These are phyloP conservation scores for Palythoa grandis DNA, from an alignment of 92 coral and sea anemone species.

Conservation along the genomic window DNA sequence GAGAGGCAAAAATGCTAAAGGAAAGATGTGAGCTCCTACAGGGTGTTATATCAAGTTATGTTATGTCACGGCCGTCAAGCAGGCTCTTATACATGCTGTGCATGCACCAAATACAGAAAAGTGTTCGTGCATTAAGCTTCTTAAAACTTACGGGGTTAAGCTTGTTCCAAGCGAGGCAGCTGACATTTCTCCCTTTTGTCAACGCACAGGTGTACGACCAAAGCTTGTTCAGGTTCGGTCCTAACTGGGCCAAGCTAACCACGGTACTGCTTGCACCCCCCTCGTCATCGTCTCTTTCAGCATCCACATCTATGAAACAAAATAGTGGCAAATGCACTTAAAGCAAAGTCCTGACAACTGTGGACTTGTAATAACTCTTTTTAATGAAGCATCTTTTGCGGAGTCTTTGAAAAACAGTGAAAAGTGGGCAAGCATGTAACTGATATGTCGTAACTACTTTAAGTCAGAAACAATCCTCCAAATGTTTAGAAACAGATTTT, in stretches of 20 bases:
- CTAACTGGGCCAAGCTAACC: constrained; percentile 84
- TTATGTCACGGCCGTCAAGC: too few species aligned
- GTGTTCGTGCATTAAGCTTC: not conserved
- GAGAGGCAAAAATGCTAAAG: too few species aligned
- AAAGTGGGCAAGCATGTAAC: too few species aligned
- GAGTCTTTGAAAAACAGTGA: not conserved
- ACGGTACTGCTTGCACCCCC: constrained; percentile 70
- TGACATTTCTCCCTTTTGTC: constrained; percentile 94
- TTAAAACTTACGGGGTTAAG: constrained; percentile 77
- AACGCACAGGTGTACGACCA: constrained; percentile 90
- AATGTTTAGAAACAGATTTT: too few species aligned
- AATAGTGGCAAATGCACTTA: not conserved
- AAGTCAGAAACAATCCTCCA: too few species aligned
- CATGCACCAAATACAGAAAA: too few species aligned
- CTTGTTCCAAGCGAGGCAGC: constrained; percentile 98
- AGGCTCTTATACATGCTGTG: not conserved
- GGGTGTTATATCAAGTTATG: too few species aligned
- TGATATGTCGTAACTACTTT: too few species aligned
- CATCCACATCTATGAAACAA: constrained; percentile 80
- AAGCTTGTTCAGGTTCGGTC: constrained; percentile 93
- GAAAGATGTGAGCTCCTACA: too few species aligned
- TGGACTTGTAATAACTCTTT: too few species aligned
- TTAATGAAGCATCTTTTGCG: too few species aligned
- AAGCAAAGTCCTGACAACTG: too few species aligned
- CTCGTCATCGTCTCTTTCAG: constrained; percentile 61